Evolutionary conservation across 64 coral and sea anemone genomes (phyloP).

Genomic region (Montipora efflorescens): DNA sequence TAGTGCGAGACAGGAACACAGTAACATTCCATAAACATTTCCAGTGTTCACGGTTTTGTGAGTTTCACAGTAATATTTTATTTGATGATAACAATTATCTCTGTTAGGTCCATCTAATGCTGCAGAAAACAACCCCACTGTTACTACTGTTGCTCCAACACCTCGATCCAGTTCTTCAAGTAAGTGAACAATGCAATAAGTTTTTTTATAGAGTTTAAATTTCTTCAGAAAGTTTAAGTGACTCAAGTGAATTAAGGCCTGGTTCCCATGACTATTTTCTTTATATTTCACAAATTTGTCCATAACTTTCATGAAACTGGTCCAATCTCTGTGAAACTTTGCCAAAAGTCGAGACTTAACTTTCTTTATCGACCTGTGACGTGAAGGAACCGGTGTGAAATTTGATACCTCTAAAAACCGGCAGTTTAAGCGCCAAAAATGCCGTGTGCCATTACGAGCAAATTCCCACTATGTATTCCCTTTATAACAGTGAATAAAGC

Average conservation of each 20-base stretch:
- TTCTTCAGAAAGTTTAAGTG: constrained; percentile 4
- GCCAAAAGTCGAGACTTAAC: no score
- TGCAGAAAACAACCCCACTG: background rate
- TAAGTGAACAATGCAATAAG: background rate
- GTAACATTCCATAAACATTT: background rate
- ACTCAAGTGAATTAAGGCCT: background rate
- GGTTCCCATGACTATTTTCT: no score
- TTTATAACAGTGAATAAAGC: no score
- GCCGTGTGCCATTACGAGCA: no score
- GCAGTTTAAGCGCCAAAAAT: no score
- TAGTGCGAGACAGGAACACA: background rate
- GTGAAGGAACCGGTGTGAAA: no score
- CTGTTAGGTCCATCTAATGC: background rate
- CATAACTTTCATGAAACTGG: no score
- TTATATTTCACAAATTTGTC: no score
- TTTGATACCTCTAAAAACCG: no score
- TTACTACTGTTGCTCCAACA: background rate
- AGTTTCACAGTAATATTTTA: background rate
- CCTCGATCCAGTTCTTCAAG: background rate
- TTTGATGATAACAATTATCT: background rate
- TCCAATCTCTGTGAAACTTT: no score
- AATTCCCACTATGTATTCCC: no score
- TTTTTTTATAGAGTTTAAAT: background rate
- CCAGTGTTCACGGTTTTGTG: background rate
- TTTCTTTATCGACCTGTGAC: no score